phyloP scores from a whole-genome alignment of 2,797 vertebrate genomes.

The Gallinago stenura region DNA sequence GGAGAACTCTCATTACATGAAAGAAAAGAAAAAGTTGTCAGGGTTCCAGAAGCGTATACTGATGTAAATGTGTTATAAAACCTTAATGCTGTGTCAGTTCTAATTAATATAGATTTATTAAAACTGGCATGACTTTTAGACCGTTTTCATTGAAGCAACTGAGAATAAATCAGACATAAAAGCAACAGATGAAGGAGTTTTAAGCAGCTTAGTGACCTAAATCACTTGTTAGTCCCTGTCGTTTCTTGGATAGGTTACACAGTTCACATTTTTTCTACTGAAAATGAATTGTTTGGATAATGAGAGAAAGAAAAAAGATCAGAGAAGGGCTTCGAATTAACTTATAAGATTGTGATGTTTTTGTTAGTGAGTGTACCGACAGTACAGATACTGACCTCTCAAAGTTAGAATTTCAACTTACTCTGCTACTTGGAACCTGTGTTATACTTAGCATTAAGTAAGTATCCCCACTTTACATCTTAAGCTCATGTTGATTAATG shows the following conservation, averaged over 20 bases:
- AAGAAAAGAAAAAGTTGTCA: constrained; percentile 29
- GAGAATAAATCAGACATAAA: constrained; percentile 45
- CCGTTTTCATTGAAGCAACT: constrained; percentile 40
- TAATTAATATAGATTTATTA: constrained; percentile 53
- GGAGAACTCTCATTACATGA: constrained; percentile 36
- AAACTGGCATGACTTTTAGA: constrained; percentile 22
- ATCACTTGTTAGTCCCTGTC: constrained; percentile 3
- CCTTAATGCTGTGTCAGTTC: neutral
- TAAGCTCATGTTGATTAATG: neutral
- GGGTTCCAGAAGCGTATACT: constrained; percentile 24
- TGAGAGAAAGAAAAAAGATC: neutral
- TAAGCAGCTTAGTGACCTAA: constrained; percentile 18
- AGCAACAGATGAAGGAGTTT: constrained; percentile 42
- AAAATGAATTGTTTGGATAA: constrained; percentile 14
- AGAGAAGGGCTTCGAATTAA: constrained; percentile 1
- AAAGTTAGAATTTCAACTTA: constrained; percentile 4
- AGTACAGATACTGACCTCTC: neutral
- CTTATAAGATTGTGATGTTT: neutral
- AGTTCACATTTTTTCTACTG: neutral
- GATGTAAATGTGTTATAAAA: constrained; percentile 38
- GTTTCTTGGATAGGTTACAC: neutral
- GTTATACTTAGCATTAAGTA: neutral
- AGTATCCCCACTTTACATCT: neutral
- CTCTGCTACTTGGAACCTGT: neutral
- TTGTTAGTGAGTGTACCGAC: neutral